These are phyloP conservation scores for Actinopyga echinites DNA, from an alignment of 53 echinoderm and acorn worm species.

Conservation along the genomic window DNA sequence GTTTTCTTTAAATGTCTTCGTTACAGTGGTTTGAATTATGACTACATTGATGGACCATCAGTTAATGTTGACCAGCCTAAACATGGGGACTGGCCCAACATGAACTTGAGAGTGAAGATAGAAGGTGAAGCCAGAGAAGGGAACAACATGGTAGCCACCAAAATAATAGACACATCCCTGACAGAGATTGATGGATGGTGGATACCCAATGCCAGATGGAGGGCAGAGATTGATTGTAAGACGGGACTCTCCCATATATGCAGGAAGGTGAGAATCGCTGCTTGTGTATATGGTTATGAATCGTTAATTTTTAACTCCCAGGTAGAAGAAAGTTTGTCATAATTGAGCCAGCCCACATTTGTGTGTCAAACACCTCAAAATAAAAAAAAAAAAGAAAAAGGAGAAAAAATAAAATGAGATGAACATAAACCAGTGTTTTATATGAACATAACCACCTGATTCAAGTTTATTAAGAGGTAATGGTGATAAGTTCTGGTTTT, in stretches of 20 bases:
- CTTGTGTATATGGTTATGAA: not conserved
- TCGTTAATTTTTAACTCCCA: not conserved
- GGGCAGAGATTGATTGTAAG: slow-evolving; percentile 81
- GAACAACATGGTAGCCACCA: slow-evolving; percentile 50
- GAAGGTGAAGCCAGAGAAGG: slow-evolving; percentile 46
- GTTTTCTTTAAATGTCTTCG: too few species aligned
- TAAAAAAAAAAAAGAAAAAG: too few species aligned
- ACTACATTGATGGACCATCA: slow-evolving; percentile 23
- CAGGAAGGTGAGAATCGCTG: slow-evolving; percentile 62
- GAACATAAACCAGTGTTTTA: too few species aligned
- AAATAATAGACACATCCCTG: slow-evolving; percentile 53
- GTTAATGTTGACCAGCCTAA: not conserved
- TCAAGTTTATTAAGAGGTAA: too few species aligned
- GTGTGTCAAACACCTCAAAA: too few species aligned
- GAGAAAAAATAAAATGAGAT: too few species aligned
- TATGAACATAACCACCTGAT: too few species aligned
- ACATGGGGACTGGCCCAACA: not conserved
- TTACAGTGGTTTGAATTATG: slow-evolving; percentile 7
- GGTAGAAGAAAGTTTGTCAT: too few species aligned
- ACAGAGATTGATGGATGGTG: slow-evolving; percentile 78
- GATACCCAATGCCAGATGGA: slow-evolving; percentile 93
- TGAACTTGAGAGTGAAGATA: slow-evolving; percentile 3
- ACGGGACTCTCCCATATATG: slow-evolving; percentile 77
- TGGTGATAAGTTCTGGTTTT: too few species aligned
- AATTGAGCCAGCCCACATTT: too few species aligned